These are phyloP conservation scores for Microvelia longipes DNA, from an alignment of 1,140 invertebrate genomes.

Conservation along the genomic window DNA sequence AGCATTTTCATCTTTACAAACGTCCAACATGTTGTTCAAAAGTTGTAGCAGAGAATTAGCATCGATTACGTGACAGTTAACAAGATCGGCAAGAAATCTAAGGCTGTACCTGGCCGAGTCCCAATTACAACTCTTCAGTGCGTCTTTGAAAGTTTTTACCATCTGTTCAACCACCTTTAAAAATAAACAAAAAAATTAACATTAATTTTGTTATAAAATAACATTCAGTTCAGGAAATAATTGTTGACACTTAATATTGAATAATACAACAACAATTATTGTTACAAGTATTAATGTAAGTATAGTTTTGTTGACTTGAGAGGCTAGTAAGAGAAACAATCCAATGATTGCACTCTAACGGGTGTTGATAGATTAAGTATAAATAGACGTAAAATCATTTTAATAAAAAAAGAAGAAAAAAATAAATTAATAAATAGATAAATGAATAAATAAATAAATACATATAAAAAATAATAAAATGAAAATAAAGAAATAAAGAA, in stretches of 20 bases:
- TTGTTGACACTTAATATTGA: background rate
- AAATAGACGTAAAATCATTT: too few species aligned
- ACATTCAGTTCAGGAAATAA: background rate
- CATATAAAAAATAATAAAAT: too few species aligned
- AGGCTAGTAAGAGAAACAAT: too few species aligned
- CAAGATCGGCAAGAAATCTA: slow-evolving; percentile 84
- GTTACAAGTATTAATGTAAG: background rate
- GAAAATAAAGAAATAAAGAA: too few species aligned
- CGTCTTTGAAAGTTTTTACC: slow-evolving; percentile 85
- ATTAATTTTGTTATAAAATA: background rate
- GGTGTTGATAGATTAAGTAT: too few species aligned
- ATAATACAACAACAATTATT: background rate
- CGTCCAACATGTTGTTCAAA: slow-evolving; percentile 85
- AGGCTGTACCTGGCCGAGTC: slow-evolving; percentile 75
- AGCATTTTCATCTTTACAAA: slow-evolving; percentile 82
- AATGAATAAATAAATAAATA: too few species aligned
- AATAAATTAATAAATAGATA: too few species aligned
- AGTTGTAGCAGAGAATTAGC: slow-evolving; percentile 80
- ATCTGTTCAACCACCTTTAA: slow-evolving; percentile 91
- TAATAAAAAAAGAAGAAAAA: too few species aligned
- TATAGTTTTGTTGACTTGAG: too few species aligned
- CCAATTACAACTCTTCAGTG: slow-evolving; percentile 78
- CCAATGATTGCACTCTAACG: too few species aligned
- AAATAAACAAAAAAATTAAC: slow-evolving; percentile 19
- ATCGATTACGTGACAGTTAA: slow-evolving; percentile 93